Percentiles rank a stretch among this genome's conserved stretches.
Evolutionary conservation across 2,797 vertebrate genomes (phyloP).

Genomic region (Distichodus sexfasciatus): DNA sequence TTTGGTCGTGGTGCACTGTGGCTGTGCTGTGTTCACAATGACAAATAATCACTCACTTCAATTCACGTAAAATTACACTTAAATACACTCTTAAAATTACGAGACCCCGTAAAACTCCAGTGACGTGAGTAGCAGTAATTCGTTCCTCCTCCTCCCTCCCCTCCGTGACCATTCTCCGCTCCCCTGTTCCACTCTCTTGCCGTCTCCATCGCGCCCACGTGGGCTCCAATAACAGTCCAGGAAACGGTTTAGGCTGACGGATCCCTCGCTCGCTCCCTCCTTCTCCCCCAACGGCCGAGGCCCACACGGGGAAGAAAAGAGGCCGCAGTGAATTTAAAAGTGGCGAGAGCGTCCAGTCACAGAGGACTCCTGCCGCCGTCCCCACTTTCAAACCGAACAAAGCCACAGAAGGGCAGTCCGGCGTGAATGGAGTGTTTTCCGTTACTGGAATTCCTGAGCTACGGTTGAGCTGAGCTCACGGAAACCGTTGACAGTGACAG

Average conservation of each 20-base stretch:
- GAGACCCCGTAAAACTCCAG: too few relatives aligned
- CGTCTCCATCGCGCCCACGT: constrained; percentile 29
- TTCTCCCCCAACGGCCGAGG: constrained; percentile 11
- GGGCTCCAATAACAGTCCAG: constrained; percentile 29
- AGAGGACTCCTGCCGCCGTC: constrained; percentile 8
- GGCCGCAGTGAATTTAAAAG: constrained; percentile 15
- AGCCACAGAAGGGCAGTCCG: neutral
- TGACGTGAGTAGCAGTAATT: too few relatives aligned
- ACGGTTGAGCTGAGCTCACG: constrained; percentile 38
- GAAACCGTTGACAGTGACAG: constrained; percentile 31
- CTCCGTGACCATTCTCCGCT: too few relatives aligned
- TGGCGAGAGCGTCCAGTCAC: neutral
- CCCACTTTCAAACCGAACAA: constrained; percentile 19
- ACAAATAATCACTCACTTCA: too few relatives aligned
- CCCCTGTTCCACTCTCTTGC: neutral
- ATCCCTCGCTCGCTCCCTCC: neutral
- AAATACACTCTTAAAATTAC: too few relatives aligned
- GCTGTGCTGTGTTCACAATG: too few relatives aligned
- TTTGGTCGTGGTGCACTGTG: too few relatives aligned
- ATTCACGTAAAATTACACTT: too few relatives aligned
- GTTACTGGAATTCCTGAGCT: constrained; percentile 47
- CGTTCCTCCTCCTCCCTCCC: neutral
- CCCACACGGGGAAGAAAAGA: constrained; percentile 24
- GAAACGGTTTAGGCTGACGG: constrained; percentile 12
- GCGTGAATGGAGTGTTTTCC: constrained; percentile 33